Evolutionary conservation across 2,113 vertebrate species (phyloP), one percentile per base, ranked within the genome.

Genomic region (Eulacestoma nigropectus): DNA sequence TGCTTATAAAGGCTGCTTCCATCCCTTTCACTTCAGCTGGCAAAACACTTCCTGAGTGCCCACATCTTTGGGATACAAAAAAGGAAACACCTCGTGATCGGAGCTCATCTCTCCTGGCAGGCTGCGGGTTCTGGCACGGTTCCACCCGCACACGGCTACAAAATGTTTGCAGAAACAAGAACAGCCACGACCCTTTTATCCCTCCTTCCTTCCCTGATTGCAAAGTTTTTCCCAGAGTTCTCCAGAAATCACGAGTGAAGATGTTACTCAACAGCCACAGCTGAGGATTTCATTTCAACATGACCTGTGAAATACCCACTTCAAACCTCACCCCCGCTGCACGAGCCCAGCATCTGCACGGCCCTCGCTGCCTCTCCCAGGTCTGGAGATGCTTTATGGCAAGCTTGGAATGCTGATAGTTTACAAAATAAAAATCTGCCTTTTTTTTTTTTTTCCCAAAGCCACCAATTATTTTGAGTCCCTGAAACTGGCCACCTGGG

Each of bases 11-110:
- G 41, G 73, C 53, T 87, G 65, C 27, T 44, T 35, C 70, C 70
- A 67, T 49, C 44, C 56, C 67, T 39, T 32, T 42, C 73, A 21
- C 27, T 78, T 60, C 2, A 6, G 75, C 41, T 76, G 76, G 46
- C 41, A 69, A 73, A 95, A 83, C 1, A 22, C 32, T 56, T 76
- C 81, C 53, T 4, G 30, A 69, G 63, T 47, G 56, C 94, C 70
- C 60, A 20, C 67, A 41, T 18, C 85, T 62, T 35, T 1, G 39
- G 47, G 83, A 50, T 47, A 23, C 9, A 13, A 25, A 27, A 79
- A 27, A 35, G 18, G 42, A 87, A 88, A 39, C 19, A 0, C 2
- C 6, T 6, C 1, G 1, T 1, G 39, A 62, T 19, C 0, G 3
- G 3, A 56, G 53, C 59, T 41, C 25, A 2, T 11, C n/a, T 29